A percentile compares a stretch with the other conserved stretches of the same genome.
Conservation (phyloP, 2,888 invertebrate genomes). For the Andrena dorsata region DNA sequence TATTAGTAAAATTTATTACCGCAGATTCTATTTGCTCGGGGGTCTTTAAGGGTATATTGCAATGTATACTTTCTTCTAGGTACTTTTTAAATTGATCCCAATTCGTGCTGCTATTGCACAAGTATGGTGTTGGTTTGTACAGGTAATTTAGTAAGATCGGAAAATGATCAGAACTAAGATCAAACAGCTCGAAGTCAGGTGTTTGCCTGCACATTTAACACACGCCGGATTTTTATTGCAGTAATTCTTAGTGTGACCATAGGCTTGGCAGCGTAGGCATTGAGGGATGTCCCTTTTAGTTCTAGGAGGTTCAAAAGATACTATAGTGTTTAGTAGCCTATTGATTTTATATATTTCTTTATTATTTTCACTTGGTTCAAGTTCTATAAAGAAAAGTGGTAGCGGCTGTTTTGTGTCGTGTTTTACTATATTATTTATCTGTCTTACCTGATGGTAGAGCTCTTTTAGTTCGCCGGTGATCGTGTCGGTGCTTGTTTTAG, state of each 20-base stretch:
- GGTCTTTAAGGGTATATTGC: conserved; percentile 54
- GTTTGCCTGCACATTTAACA: too few species aligned
- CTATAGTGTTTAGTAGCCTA: background rate
- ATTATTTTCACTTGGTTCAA: conserved; percentile 1
- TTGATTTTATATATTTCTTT: conserved; percentile 29
- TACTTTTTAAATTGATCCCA: conserved; percentile 42
- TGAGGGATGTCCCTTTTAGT: background rate
- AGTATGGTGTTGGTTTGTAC: background rate
- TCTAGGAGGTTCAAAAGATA: background rate
- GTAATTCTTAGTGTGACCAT: too few species aligned
- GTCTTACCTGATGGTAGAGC: background rate
- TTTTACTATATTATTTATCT: conserved; percentile 14
- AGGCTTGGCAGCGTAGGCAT: background rate
- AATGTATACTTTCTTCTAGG: conserved; percentile 34
- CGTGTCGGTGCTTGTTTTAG: background rate
- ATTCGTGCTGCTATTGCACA: conserved; percentile 40
- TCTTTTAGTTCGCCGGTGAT: conserved; percentile 3
- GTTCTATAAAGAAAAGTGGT: background rate
- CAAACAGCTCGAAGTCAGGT: conserved; percentile 24
- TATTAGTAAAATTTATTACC: conserved; percentile 37
- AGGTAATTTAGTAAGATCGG: conserved; percentile 35
- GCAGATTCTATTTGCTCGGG: conserved; percentile 52
- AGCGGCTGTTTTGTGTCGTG: background rate
- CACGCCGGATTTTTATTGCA: too few species aligned
- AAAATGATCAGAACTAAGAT: conserved; percentile 60